phyloP scores from a whole-genome alignment of 2,113 vertebrate genomes.

The Paralichthys olivaceus region DNA sequence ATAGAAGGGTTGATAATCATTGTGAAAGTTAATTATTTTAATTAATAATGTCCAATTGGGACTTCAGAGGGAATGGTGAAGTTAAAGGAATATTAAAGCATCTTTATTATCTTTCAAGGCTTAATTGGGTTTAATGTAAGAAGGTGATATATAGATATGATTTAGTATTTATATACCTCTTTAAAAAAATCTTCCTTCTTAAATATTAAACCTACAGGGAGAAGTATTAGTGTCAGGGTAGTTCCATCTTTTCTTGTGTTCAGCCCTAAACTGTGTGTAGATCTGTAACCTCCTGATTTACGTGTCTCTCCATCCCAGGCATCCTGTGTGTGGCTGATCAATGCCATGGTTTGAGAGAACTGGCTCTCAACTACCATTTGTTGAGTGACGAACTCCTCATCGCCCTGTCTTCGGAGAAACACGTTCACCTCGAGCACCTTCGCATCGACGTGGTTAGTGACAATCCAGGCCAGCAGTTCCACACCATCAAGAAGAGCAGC shows the following conservation, averaged over 20 bases:
- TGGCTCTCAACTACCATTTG: conserved; percentile 95
- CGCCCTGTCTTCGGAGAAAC: conserved; percentile 94
- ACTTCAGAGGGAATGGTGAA: not conserved
- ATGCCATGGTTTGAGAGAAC: conserved; percentile 93
- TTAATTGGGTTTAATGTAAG: too few species aligned
- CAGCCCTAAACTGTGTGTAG: not conserved
- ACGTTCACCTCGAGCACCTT: conserved; percentile 94
- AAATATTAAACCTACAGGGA: too few species aligned
- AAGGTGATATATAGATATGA: too few species aligned
- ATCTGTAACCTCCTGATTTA: not conserved
- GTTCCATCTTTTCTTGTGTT: not conserved
- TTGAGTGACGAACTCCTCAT: conserved; percentile 93
- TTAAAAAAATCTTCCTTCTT: too few species aligned
- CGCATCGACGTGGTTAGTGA: conserved; percentile 97
- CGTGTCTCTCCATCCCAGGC: conserved; percentile 43
- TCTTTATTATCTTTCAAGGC: too few species aligned
- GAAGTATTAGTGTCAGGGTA: not conserved
- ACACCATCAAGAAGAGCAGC: conserved; percentile 95
- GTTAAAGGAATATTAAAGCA: too few species aligned
- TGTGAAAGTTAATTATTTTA: not conserved
- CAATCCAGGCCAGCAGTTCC: conserved; percentile 94
- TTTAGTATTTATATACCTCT: too few species aligned
- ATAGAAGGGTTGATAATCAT: not conserved
- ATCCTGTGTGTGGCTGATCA: conserved; percentile 90
- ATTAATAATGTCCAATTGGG: not conserved